Evolutionary conservation across 2,113 vertebrate genomes (phyloP), one percentile per base, ranked within the genome.

Genomic region (Dicentrarchus labrax): DNA sequence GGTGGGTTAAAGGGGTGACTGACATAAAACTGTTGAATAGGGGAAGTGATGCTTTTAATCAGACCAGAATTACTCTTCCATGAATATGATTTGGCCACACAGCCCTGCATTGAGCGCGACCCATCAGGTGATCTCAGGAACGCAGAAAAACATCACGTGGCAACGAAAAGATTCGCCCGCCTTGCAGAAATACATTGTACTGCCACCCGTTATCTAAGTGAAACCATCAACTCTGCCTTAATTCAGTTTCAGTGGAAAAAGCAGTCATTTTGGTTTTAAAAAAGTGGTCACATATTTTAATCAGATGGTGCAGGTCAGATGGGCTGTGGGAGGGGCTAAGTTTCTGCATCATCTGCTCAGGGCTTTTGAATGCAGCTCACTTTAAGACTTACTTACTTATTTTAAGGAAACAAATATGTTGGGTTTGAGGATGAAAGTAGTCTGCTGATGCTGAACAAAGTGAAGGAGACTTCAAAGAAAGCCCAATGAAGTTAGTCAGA

Each of bases 61-160:
- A 89, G 87, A 51, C 24, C 75, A 39, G 85, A 93, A 90, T 94
- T 69, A 89, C 89, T 92, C 79, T 77, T 86, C 85, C 88, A 87
- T 89, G 87, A 85, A 93, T 88, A 91, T 82, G 84, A 93, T 93
- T 93, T 91, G 93, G 51, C 86, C 83, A 94, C 89, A 96, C 91
- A 95, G 94, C 69, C 87, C 78, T 80, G 77, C 94, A 95, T 95
- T 96, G 95, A 96, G 88, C 56, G 83, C 74, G 66, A 79, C 74
- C 92, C 90, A 90, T 96, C 95, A 95, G 95, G 92, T 95, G 95
- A 96, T 88, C 93, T 86, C 88, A 94, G 94, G 95, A 96, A 95
- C 95, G 94, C 93, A 94, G 94, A 93, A 94, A 96, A 96, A 95
- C 94, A 95, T 96, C 95, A 95, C 94, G 95, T 51, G 95, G 92